Conservation (phyloP, 2,113 vertebrate species). For the Ornithorhynchus anatinus region DNA sequence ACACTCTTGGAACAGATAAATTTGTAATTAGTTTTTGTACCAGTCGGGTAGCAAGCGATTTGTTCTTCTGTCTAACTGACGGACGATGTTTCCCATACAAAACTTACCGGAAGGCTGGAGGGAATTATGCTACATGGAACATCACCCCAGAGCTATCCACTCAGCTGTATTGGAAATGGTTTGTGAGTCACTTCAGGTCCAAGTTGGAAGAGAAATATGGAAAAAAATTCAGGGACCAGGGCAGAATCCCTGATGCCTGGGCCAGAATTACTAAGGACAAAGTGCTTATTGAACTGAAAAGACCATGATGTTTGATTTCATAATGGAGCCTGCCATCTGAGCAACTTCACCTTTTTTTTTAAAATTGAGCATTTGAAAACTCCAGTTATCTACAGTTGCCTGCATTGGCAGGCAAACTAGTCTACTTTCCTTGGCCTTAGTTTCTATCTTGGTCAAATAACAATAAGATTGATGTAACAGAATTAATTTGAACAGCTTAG, state of each 20-base stretch:
- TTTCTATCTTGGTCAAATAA: too few species aligned
- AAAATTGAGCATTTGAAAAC: too few species aligned
- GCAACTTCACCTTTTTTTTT: too few species aligned
- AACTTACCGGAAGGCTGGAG: constrained; percentile 49
- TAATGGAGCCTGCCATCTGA: not conserved
- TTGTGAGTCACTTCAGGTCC: constrained; percentile 65
- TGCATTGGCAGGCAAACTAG: too few species aligned
- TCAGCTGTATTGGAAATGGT: constrained; percentile 77
- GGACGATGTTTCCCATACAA: not conserved
- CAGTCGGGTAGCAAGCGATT: constrained; percentile 15
- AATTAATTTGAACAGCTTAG: too few species aligned
- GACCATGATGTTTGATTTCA: not conserved
- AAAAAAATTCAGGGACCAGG: constrained; percentile 8
- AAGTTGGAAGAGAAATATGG: constrained; percentile 48
- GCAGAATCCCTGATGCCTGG: constrained; percentile 55
- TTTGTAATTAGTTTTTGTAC: constrained; percentile 45
- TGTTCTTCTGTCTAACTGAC: rapidly evolving
- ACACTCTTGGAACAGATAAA: rapidly evolving
- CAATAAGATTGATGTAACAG: too few species aligned
- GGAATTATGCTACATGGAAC: constrained; percentile 39
- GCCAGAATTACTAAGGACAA: constrained; percentile 22
- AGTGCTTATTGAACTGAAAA: constrained; percentile 24
- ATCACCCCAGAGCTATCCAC: constrained; percentile 65
- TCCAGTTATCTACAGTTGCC: too few species aligned
- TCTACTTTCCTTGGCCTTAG: too few species aligned